A percentile compares a stretch with the other conserved stretches of the same genome.
phyloP scores from a whole-genome alignment of 2,888 invertebrate genomes.

The Drosophila meridionalis region DNA sequence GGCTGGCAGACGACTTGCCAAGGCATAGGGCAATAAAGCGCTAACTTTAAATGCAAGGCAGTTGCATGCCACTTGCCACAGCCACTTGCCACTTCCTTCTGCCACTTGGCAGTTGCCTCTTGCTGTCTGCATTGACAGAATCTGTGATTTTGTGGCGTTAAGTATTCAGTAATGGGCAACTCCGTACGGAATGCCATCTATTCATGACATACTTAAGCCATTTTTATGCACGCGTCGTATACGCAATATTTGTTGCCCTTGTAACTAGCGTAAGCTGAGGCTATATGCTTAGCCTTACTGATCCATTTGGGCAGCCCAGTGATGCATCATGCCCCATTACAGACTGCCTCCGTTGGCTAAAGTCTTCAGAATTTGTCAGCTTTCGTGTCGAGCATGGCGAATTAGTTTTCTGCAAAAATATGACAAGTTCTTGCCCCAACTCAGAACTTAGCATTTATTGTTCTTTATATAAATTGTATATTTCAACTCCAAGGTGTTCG shows the following conservation, averaged over 20 bases:
- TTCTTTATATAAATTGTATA: background rate
- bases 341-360: too few relatives aligned
- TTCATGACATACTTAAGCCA: constrained; percentile 42
- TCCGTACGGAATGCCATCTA: constrained; percentile 27
- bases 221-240: constrained; percentile 39
- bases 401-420: constrained; percentile 24
- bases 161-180: constrained; percentile 20
- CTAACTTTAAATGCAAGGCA: constrained; percentile 43
- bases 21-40: constrained; percentile 7
- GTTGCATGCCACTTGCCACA: constrained; percentile 40
- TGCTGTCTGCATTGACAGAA: constrained; percentile 35
- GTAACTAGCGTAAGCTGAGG: background rate
- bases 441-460: background rate
- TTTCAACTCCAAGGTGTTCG: constrained; percentile 12
- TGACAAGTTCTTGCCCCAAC: constrained; percentile 28
- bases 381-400: constrained; percentile 6
- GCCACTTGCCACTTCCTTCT: constrained; percentile 21
- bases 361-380: too few relatives aligned
- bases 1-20: background rate
- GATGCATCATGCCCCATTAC: too few relatives aligned
- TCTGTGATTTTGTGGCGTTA: constrained; percentile 58
- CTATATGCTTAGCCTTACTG: background rate
- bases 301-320: background rate
- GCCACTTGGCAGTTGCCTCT: constrained; percentile 21
- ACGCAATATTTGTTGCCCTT: constrained; percentile 31